Evolutionary conservation across 1,140 invertebrate species (phyloP).

Genomic region (Proctacanthus coquilletti): DNA sequence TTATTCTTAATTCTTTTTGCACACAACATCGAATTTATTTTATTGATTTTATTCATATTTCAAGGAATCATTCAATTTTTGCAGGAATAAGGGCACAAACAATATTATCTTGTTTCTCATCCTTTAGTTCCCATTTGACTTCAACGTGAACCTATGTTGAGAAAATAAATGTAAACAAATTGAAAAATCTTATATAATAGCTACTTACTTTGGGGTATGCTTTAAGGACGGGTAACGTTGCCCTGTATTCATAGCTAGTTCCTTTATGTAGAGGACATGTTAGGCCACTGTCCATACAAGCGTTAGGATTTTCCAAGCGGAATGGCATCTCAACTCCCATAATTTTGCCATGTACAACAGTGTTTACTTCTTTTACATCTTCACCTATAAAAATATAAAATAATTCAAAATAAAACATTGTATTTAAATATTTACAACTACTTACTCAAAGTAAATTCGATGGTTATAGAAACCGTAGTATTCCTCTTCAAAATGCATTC

Average conservation of each 20-base stretch:
- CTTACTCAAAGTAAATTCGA: slow-evolving; percentile 43
- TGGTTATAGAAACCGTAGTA: slow-evolving; percentile 40
- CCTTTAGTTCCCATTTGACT: slow-evolving; percentile 55
- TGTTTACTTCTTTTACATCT: slow-evolving; percentile 29
- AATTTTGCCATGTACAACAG: slow-evolving; percentile 53
- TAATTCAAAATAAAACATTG: slow-evolving; percentile 3
- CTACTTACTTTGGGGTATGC: slow-evolving; percentile 44
- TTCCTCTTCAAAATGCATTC: slow-evolving; percentile 42
- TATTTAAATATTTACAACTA: too few species aligned
- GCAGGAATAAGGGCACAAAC: slow-evolving; percentile 51
- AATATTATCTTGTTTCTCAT: slow-evolving; percentile 40
- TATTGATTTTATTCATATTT: too few species aligned
- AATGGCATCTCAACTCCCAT: slow-evolving; percentile 53
- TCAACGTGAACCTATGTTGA: slow-evolving; percentile 38
- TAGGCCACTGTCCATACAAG: slow-evolving; percentile 45
- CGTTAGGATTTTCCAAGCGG: slow-evolving; percentile 46
- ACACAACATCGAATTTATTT: too few species aligned
- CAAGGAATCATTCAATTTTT: slow-evolving; percentile 38
- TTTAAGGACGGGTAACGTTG: slow-evolving; percentile 40
- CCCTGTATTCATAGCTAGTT: slow-evolving; percentile 38
- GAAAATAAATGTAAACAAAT: slow-evolving; percentile 9
- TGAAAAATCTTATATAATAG: background rate
- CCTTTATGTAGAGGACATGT: slow-evolving; percentile 46
- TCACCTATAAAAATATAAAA: slow-evolving; percentile 11
- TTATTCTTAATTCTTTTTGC: too few species aligned